A percentile compares a stretch with the other conserved stretches of the same genome.
phyloP scores from a whole-genome alignment of 1,140 invertebrate species.

The Asbolus verrucosus region DNA sequence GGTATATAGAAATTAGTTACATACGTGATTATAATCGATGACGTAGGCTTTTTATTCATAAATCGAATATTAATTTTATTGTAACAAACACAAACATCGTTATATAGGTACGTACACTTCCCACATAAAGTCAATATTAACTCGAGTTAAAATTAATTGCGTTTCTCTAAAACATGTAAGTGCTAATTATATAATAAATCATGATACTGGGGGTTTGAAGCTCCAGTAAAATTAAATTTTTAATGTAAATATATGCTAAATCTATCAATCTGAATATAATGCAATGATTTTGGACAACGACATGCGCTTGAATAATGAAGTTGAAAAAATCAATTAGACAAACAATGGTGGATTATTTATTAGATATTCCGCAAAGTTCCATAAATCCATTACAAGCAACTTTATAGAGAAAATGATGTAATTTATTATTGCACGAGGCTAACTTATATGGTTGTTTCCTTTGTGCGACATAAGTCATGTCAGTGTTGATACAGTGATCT shows the following conservation, averaged over 20 bases:
- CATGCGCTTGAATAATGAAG: conserved; percentile 5
- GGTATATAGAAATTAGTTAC: too few relatives aligned
- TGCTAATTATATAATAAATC: too few relatives aligned
- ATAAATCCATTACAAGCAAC: neutral
- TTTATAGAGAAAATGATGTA: neutral
- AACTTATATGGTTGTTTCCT: neutral
- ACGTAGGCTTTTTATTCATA: too few relatives aligned
- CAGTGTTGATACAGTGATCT: neutral
- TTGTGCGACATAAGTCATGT: neutral
- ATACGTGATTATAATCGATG: too few relatives aligned
- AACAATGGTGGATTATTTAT: neutral
- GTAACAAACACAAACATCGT: too few relatives aligned
- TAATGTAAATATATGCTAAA: conserved; percentile 28
- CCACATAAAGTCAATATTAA: too few relatives aligned
- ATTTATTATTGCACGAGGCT: neutral
- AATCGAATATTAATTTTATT: too few relatives aligned
- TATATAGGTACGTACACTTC: too few relatives aligned
- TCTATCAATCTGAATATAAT: conserved; percentile 20
- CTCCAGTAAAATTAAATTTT: neutral
- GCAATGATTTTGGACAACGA: neutral
- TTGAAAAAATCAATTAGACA: conserved; percentile 20
- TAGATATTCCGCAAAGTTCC: neutral
- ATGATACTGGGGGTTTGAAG: too few relatives aligned
- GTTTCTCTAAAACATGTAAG: too few relatives aligned
- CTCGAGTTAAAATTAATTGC: too few relatives aligned